Base-by-base conservation (phyloP, 2,888 invertebrate species). In the Sceliomorpha sp. region DNA sequence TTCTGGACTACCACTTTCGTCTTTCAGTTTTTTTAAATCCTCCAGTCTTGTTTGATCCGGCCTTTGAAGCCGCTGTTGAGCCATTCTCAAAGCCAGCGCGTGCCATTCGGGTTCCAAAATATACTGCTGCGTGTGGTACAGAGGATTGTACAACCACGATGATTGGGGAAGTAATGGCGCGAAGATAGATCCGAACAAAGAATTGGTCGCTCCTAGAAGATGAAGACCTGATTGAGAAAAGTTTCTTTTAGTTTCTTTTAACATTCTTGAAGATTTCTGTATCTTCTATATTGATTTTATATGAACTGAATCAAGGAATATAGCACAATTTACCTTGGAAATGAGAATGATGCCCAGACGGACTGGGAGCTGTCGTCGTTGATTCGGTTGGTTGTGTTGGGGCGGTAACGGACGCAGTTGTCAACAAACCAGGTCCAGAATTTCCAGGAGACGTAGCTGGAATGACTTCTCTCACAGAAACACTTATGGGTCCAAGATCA, bases 41-140 rank as follows among this genome's bases (percentile, higher is more conserved):
- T 87, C 87, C 9, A 85, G 68, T 2, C 82, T 74, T 1, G 79
- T 75, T 34, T 84, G 85, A 31, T 86, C 86, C 0, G 87, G 85
- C 70, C 85, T 78, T 69, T 86, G 87, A 6, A 88, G 74, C 45
- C 87, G 85, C 8, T 88, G 88, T 59, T 88, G 88, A 1, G 88
- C 87, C 79, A 87, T 85, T 24, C 86, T 76, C 12, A 87, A 59
- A 1, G 88, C 87, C 29, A 88, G 36, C 17, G 86, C 86, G 48
- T 88, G 88, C 88, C 88, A 88, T 27, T 88, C 87, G 0, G 86
- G 85, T 47, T 88, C 87, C 34, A 86, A 56, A 1, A 86, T 82
- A 67, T 88, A 87, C 58, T 85, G 87, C 59, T 86, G 85, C 29
- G 85, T 83, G 47, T 85, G 86, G 56, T 87, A 88, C 13, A 88